Base-by-base conservation (phyloP, 2,113 vertebrate genomes). In the Callipepla californica region DNA sequence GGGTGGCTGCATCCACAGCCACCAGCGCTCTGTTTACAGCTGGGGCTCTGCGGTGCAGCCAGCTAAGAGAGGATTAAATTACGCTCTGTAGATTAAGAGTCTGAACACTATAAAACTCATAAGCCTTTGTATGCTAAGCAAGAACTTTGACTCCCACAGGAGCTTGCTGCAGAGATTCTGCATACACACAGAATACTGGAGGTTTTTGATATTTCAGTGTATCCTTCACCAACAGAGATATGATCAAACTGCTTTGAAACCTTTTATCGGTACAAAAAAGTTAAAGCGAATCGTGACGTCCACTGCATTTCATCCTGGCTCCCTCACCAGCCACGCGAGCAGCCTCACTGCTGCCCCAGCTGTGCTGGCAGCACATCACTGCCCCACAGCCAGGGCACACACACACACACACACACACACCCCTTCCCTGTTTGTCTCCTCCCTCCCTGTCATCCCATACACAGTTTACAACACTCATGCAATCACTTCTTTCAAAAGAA, bases 41-140 rank as follows among this genome's bases (percentile, higher is more conserved):
- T 80, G 83, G 92, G 89, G 77, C 85, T 95, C 89, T 77, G 36
- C 45, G 82, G 88, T 85, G 87, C 93, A 87, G 97, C 94, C 80
- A 94, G 93, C 95, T 96, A 91, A 93, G 96, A 97, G 95, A 97
- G 96, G 96, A 97, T 97, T 97, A 97, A 96, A 97, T 97, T 95
- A 94, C 44, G 70, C 86, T 96, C 93, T 97, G 93, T 95, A 97
- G 97, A 97, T 98, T 97, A 97, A 96, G 97, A 96, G 90, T 86
- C 96, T 73, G 55, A 96, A 95, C 92, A 93, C 91, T 93, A 91
- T 96, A 95, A 97, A 97, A 97, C 93, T 97, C 95, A 80, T 95
- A 97, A 94, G 92, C 89, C 87, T 96, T 97, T 96, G 94, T 97
- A 95, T 96, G 96, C 95, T 97, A 97, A 97, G 92, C 93, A 95